Conservation (phyloP, 2,888 invertebrate genomes). For the Ochlodes sylvanus region DNA sequence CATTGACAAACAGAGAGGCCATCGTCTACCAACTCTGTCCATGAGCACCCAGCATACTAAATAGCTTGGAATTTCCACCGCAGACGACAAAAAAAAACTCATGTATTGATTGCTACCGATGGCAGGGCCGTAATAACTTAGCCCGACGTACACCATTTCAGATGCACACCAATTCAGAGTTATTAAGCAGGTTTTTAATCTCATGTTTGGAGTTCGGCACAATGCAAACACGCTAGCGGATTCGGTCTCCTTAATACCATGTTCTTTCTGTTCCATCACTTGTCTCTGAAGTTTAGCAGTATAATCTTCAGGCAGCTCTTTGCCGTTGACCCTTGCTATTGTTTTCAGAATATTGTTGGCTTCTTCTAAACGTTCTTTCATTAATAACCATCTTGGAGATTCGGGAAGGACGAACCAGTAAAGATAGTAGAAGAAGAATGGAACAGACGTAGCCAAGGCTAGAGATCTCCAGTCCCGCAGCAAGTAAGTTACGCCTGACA, state of each 20-base stretch:
- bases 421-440: constrained; percentile 93
- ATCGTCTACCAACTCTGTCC: constrained; percentile 94
- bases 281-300: constrained; percentile 89
- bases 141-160: constrained; percentile 95
- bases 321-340: constrained; percentile 91
- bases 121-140: constrained; percentile 96
- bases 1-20: constrained; percentile 95
- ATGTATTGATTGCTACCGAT: constrained; percentile 94
- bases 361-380: constrained; percentile 92
- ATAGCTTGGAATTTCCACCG: constrained; percentile 95
- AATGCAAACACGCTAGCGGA: constrained; percentile 86
- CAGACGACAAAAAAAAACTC: constrained; percentile 94
- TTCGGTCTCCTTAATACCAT: constrained; percentile 71
- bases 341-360: constrained; percentile 91
- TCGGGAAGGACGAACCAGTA: constrained; percentile 96
- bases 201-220: constrained; percentile 94
- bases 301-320: constrained; percentile 89
- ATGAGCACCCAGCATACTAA: constrained; percentile 94
- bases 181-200: constrained; percentile 93
- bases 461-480: constrained; percentile 93
- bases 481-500: constrained; percentile 93
- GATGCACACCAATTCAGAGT: constrained; percentile 97
- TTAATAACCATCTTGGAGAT: constrained; percentile 96
- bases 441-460: constrained; percentile 92
- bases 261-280: constrained; percentile 87